Evolutionary conservation across 37 sponge, comb jelly and placozoan species (phyloP).

Genomic region (Crambe crambe): DNA sequence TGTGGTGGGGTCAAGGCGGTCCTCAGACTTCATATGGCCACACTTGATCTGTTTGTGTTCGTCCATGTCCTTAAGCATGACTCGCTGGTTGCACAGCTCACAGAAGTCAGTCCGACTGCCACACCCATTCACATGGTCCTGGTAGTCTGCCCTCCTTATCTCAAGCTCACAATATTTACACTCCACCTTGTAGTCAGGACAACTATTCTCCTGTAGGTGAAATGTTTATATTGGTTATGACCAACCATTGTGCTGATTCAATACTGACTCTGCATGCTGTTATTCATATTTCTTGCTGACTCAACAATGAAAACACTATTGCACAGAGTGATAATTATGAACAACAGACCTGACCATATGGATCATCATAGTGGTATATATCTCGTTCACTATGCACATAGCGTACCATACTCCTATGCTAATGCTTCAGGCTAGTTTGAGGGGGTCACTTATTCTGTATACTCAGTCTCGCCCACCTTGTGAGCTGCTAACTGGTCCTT

Average conservation of each 20-base stretch:
- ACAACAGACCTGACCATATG: not conserved
- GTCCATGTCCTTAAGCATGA: slow-evolving; percentile 74
- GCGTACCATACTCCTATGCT: too few relatives aligned
- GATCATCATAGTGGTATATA: too few relatives aligned
- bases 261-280: not conserved
- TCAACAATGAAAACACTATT: not conserved
- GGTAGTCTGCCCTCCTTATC: slow-evolving; percentile 27
- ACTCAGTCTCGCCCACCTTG: slow-evolving; percentile 30
- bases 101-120: slow-evolving; percentile 80
- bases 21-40: slow-evolving; percentile 8
- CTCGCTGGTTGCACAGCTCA: slow-evolving; percentile 44
- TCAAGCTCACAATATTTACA: slow-evolving; percentile 75
- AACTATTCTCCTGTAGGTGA: slow-evolving; percentile 41
- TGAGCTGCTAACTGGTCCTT: slow-evolving; percentile 52
- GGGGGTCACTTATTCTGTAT: not conserved
- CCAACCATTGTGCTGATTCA: not conserved
- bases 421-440: too few relatives aligned
- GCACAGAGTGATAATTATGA: not conserved
- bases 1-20: not conserved
- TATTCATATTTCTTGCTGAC: not conserved
- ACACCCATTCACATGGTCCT: slow-evolving; percentile 59
- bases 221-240: not conserved
- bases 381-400: too few relatives aligned
- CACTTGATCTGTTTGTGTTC: slow-evolving; percentile 45
- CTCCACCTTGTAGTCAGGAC: slow-evolving; percentile 25